Evolutionary conservation across 2,113 vertebrate genomes (phyloP).

Genomic region (Phylloscopus whistleri): DNA sequence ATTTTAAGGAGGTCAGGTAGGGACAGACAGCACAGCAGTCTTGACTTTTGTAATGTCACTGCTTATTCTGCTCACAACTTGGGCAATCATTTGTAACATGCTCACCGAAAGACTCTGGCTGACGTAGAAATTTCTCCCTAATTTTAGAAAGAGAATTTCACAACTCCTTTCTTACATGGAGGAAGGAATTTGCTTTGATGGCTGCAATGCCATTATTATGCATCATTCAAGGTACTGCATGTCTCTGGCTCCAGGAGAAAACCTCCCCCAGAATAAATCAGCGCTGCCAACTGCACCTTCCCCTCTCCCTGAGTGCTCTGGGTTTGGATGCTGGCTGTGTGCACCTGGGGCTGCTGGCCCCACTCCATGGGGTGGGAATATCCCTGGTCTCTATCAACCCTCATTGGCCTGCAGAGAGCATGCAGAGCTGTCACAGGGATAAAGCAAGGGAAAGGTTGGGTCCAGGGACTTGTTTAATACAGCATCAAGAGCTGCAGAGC

Average conservation of each 20-base stretch:
- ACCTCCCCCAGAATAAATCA: background rate
- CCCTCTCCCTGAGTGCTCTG: background rate
- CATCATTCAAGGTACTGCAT: background rate
- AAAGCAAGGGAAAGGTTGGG: background rate
- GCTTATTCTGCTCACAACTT: slow-evolving; percentile 37
- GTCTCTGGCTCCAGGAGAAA: background rate
- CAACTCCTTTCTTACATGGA: background rate
- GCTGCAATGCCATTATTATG: background rate
- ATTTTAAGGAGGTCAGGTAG: slow-evolving; percentile 28
- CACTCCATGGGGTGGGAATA: background rate
- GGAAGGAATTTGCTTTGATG: background rate
- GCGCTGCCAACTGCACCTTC: background rate
- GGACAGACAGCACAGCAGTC: slow-evolving; percentile 22
- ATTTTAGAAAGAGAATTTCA: slow-evolving; percentile 51
- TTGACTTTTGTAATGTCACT: slow-evolving; percentile 50
- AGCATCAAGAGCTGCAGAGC: background rate
- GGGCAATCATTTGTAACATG: background rate
- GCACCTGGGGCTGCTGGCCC: fast-evolving
- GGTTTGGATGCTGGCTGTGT: background rate
- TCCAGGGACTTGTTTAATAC: background rate
- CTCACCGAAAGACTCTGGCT: background rate
- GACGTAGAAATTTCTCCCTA: background rate
- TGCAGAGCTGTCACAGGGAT: background rate
- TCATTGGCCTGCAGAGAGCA: background rate
- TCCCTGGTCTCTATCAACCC: background rate